phyloP scores from a whole-genome alignment of 2,113 vertebrate species.

The Pholis gunnellus region DNA sequence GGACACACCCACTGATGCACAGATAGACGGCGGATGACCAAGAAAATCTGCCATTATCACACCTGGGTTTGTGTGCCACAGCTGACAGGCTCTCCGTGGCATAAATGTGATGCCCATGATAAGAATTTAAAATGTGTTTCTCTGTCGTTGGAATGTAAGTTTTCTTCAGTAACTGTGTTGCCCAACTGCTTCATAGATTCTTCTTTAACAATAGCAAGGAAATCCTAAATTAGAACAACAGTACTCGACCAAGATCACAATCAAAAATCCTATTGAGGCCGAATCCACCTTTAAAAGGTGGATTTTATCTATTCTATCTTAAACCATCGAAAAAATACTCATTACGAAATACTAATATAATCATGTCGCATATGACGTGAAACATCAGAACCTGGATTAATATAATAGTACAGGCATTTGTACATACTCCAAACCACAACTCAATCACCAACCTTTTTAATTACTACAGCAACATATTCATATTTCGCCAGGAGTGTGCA shows the following conservation, averaged over 20 bases:
- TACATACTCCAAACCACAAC: too few relatives aligned
- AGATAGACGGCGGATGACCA: conserved; percentile 13
- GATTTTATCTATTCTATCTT: too few relatives aligned
- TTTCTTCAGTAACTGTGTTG: not conserved
- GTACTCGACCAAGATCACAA: not conserved
- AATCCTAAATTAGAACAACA: not conserved
- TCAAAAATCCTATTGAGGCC: not conserved
- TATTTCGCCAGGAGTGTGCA: too few relatives aligned
- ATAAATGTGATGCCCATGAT: not conserved
- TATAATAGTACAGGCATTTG: too few relatives aligned
- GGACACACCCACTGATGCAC: conserved; percentile 19
- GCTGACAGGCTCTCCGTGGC: not conserved
- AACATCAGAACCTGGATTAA: too few relatives aligned
- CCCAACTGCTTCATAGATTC: not conserved
- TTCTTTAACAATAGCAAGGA: not conserved
- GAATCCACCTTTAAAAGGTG: too few relatives aligned
- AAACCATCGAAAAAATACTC: too few relatives aligned
- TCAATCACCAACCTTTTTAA: too few relatives aligned
- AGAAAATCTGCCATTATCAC: conserved; percentile 25
- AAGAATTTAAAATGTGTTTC: not conserved
- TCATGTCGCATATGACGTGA: too few relatives aligned
- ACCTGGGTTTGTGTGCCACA: not conserved
- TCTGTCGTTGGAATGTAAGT: not conserved
- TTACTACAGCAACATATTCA: too few relatives aligned
- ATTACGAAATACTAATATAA: too few relatives aligned